Evolutionary conservation across 2,797 vertebrate genomes (phyloP), one percentile per base, ranked within the genome.

Genomic region (Halcyon smyrnensis): DNA sequence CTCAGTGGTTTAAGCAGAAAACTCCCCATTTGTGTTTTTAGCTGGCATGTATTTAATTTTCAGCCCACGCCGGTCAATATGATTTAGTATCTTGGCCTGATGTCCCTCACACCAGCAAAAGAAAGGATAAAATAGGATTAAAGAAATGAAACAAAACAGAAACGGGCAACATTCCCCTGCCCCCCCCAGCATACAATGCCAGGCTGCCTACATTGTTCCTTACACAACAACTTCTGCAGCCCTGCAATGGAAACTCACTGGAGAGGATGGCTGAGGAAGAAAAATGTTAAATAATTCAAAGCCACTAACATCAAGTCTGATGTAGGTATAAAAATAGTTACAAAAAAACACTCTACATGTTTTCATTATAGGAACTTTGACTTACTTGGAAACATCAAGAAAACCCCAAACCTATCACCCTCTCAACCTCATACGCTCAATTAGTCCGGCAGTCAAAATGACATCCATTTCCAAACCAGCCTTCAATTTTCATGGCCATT

Each of bases 211-310:
- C 84, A 92, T 80, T 95, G 91, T 84, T 98, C 97, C 93, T 90
- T 82, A 73, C n/a, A 81, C 87, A 95, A 88, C 88, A 95, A 63
- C 59, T 97, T 78, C 88, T 32, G 67, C 70, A 34, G 13, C 93
- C 86, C 88, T 63, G 37, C 87, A 79, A 94, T 74, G 90, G 94
- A 94, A 97, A 90, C 96, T 97, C 81, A 54, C 96, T 88, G 78
- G 97, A 98, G 97, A 97, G 96, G 96, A 97, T 94, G 94, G 97
- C 97, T 71, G 93, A 97, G 95, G 96, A 97, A 98, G 97, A 97
- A 97, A 97, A 97, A 95, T 1, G 84, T 88, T 98, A 98, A 98
- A 98, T 98, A 98, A 98, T 98, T 98, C 98, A 98, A 96, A 97
- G 95, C 94, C 94, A 90, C 96, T 97, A 97, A 97, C 97, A 97